Evolutionary conservation across 2,797 vertebrate genomes (phyloP), one percentile per base, ranked within the genome.

Genomic region (Diplodus sargus): DNA sequence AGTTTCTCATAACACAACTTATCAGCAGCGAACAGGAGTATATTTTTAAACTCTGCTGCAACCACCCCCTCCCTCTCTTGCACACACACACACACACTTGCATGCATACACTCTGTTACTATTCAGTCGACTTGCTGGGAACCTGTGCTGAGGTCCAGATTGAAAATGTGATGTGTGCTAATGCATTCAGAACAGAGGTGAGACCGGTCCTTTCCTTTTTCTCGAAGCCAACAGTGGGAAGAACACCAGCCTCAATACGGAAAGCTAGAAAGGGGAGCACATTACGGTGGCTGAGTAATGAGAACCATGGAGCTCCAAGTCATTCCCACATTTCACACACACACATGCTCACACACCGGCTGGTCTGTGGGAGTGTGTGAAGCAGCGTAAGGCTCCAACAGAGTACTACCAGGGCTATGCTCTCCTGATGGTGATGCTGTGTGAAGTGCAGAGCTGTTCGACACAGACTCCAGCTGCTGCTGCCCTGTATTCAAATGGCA

Each of bases 141-240:
- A 81, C 84, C 82, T 79, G 77, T 83, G 85, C 89, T 52, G 80
- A 81, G 87, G 90, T 85, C 91, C 89, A 87, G 89, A 92, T 92
- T 91, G 90, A 81, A 91, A 91, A 89, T 86, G 85, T 75, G 86
- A 92, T 90, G 89, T 89, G 91, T 91, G 91, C 87, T 92, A 91
- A 94, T 93, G 87, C 85, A 93, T 94, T 91, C 93, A 88, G 90
- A 91, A 89, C 90, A 89, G 85, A 88, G 90, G 89, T 91, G 90
- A 92, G 90, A 83, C 86, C 59, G 51, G 87, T 81, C 76, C 86
- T 83, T 79, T 86, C 88, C 89, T 79, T 83, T 78, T 39, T 85
- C 88, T 84, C 75, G 85, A 68, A 88, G 87, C 81, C 87, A 90
- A 81, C 90, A 90, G 88, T 87, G 83, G 86, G 86, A 89, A 90